Base-by-base conservation (phyloP, 2,113 vertebrate genomes). In the Agapornis roseicollis region DNA sequence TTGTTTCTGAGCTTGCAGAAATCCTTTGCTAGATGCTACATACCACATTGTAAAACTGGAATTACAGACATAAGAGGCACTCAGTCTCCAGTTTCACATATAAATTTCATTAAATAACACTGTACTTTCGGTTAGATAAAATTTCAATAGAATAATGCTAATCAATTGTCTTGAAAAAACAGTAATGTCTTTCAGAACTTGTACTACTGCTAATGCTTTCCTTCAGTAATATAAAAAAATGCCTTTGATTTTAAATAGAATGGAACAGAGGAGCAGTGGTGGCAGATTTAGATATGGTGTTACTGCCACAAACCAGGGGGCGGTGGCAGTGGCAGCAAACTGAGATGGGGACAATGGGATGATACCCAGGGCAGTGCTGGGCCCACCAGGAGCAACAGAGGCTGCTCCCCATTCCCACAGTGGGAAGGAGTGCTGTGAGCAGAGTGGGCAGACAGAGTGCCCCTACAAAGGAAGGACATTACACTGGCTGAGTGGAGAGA, bases 1-100 rank as follows among this genome's bases (percentile, higher is more conserved):
- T 49, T 85, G 20, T 85, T 92, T 95, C 52, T 87, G 78, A 93
- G 46, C 19, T 37, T 47, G 53, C 33, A 93, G 73, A 91, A 92
- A 91, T 58, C 39, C 2, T 91, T 90, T 88, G 28, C 41, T 94
- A 74, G 19, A 79, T 72, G 49, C 10, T 69, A 53, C 11, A 19
- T 5, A 50, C 11, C 50, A 80, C 27, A 61, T 58, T 41, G 14
- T 80, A 89, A 88, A 65, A 35, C 19, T 28, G 11, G 23, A 82
- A 80, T 69, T 56, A 47, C 3, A 64, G 10, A 70, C 24, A 5
- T 68, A 52, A 60, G 35, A 81, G 15, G 2, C 11, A 42, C 78
- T 74, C 17, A 37, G 12, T 42, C 42, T 47, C 25, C 8, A 46
- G 10, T 53, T 92, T 55, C 50, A 74, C 80, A 42, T 44, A 71